Evolutionary conservation across 2,113 vertebrate species (phyloP).

Genomic region (Chaetodon trifascialis): DNA sequence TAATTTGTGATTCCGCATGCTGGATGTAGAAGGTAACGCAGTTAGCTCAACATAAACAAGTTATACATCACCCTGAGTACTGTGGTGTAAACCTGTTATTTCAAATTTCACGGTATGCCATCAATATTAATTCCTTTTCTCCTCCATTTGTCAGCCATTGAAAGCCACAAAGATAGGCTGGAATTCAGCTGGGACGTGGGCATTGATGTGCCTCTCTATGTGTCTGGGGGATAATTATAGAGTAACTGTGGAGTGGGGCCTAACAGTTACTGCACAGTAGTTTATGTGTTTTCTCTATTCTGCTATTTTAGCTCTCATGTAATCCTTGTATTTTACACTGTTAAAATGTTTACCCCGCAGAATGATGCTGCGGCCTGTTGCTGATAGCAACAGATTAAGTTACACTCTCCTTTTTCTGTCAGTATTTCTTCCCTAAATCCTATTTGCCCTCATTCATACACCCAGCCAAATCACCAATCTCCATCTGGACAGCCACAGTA

Average conservation of each 20-base stretch:
- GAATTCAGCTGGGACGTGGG: constrained; percentile 5
- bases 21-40: constrained; percentile 35
- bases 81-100: constrained; percentile 31
- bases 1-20: constrained; percentile 52
- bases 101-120: constrained; percentile 38
- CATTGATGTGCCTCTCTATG: background rate
- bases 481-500: constrained; percentile 21
- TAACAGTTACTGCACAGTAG: background rate
- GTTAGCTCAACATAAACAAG: constrained; percentile 54
- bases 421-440: constrained; percentile 21
- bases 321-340: background rate
- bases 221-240: background rate
- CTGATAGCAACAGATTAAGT: constrained; percentile 10
- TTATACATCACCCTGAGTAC: constrained; percentile 51
- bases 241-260: background rate
- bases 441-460: constrained; percentile 17
- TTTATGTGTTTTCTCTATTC: background rate
- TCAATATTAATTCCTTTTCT: constrained; percentile 43
- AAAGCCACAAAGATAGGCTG: constrained; percentile 1
- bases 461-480: background rate
- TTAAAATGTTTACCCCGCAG: constrained; percentile 38
- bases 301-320: constrained; percentile 23
- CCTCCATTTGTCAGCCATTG: constrained; percentile 29
- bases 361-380: constrained; percentile 5
- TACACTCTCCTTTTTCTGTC: background rate